Evolutionary conservation across 2,113 vertebrate species (phyloP), one percentile per base, ranked within the genome.

Genomic region (Corynorhinus townsendii): DNA sequence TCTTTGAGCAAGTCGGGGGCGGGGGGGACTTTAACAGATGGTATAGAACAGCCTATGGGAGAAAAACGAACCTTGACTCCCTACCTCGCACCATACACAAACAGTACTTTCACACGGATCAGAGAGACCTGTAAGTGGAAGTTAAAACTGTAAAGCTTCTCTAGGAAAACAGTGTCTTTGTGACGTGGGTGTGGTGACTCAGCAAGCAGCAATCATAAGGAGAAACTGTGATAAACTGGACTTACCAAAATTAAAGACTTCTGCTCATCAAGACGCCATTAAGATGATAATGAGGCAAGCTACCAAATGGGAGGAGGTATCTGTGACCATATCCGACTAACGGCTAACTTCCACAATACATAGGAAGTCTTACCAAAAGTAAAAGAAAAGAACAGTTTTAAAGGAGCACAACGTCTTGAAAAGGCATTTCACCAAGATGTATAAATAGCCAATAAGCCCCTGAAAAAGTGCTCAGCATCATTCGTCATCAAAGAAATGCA

Each of bases 251-350:
- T 45, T 7, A 45, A 86, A 93, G 56, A 71, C 45, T 35, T 90
- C 49, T 94, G 64, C 20, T 90, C n/a, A 68, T 56, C 59, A 89
- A 56, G 56, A 71, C 72, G 85, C 7, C 38, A n/a, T 52, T 81
- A 90, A 82, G 75, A 92, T 92, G 76, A 93, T 40, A 82, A 95
- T 11, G 11, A 49, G 38, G 24, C 22, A 91, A 88, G 38, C 49
- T 16, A 96, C 4, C 56, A 81, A 64, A 71, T 15, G 7, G 72
- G 16, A 89, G 49, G 66, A 62, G 85, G 71, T 33, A 81, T 19
- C 56, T 10, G n/a, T 10, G 47, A 92, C 1, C 11, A 4, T 52
- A 80, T 17, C n/a, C 71, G 47, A 91, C 45, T 73, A 86, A 85
- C 19, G 38, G 3, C 20, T 89, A 79, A 20, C 75, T 81, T 59